Evolutionary conservation across 2,888 invertebrate genomes (phyloP).

Genomic region (Parasteatoda lunata): DNA sequence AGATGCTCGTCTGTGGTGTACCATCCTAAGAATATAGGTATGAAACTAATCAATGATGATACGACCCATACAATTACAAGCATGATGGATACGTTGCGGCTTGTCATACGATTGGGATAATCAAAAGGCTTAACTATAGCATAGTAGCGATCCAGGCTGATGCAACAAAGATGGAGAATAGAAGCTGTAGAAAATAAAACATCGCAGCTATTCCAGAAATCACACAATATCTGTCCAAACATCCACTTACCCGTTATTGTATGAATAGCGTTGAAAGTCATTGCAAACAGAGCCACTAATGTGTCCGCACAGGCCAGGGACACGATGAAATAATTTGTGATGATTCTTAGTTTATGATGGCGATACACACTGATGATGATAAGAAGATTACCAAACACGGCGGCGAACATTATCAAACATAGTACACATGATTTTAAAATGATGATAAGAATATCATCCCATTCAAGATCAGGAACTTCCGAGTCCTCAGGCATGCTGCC

Average conservation of each 20-base stretch:
- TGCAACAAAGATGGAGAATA: conserved; percentile 94
- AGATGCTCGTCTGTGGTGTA: conserved; percentile 90
- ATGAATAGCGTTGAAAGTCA: conserved; percentile 94
- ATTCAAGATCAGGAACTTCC: background rate
- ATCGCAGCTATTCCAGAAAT: conserved; percentile 94
- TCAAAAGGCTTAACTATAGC: conserved; percentile 95
- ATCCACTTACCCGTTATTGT: conserved; percentile 89
- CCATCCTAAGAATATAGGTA: conserved; percentile 95
- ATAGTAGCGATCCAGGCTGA: conserved; percentile 94
- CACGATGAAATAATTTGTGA: conserved; percentile 97
- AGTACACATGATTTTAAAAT: conserved; percentile 66
- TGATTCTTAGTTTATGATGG: conserved; percentile 87
- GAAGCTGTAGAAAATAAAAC: conserved; percentile 91
- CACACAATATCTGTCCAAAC: conserved; percentile 92
- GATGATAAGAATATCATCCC: conserved; percentile 59
- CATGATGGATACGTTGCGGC: conserved; percentile 80
- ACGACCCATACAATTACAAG: conserved; percentile 88
- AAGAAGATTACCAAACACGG: conserved; percentile 91
- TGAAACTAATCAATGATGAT: conserved; percentile 92
- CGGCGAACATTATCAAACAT: conserved; percentile 84
- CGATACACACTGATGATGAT: conserved; percentile 82
- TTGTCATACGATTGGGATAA: conserved; percentile 94
- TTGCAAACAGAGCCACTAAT: conserved; percentile 91
- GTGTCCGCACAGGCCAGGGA: conserved; percentile 95
- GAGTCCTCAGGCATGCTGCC: conserved; percentile 21